Evolutionary conservation across 2,113 vertebrate species (phyloP).

Genomic region (Myotis lucifugus): DNA sequence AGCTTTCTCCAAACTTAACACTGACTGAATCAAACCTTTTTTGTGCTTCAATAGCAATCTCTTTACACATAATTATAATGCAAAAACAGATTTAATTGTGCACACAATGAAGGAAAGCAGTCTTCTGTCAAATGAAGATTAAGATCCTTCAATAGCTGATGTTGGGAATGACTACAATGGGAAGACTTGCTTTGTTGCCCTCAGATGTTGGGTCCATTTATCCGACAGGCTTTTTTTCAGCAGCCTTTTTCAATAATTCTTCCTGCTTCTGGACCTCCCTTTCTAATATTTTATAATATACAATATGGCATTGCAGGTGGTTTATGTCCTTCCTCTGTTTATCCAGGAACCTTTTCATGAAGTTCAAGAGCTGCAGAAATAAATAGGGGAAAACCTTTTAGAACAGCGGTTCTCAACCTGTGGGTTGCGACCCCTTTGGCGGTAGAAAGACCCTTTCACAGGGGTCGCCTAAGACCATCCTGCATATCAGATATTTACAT

Average conservation of each 20-base stretch:
- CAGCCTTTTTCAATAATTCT: background rate
- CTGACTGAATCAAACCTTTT: background rate
- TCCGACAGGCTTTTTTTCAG: background rate
- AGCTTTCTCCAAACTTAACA: background rate
- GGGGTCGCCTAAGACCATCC: too few relatives aligned
- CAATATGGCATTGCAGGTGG: background rate
- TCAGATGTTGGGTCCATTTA: background rate
- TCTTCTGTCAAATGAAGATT: background rate
- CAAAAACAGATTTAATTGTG: slow-evolving; percentile 65
- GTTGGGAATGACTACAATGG: background rate
- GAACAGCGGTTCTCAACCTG: too few relatives aligned
- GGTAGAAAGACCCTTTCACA: too few relatives aligned
- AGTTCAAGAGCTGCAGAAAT: slow-evolving; percentile 38
- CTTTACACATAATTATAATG: slow-evolving; percentile 22
- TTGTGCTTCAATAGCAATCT: background rate
- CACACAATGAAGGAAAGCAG: background rate
- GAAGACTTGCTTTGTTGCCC: background rate
- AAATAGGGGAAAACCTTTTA: background rate
- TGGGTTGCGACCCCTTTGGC: too few relatives aligned
- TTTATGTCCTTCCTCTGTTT: slow-evolving; percentile 17
- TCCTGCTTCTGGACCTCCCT: background rate
- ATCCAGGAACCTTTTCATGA: background rate
- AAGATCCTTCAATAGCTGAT: background rate
- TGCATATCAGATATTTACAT: too few relatives aligned
- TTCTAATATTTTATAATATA: background rate